phyloP scores from a whole-genome alignment of 2,888 invertebrate species.

The Dendrolimus pini region DNA sequence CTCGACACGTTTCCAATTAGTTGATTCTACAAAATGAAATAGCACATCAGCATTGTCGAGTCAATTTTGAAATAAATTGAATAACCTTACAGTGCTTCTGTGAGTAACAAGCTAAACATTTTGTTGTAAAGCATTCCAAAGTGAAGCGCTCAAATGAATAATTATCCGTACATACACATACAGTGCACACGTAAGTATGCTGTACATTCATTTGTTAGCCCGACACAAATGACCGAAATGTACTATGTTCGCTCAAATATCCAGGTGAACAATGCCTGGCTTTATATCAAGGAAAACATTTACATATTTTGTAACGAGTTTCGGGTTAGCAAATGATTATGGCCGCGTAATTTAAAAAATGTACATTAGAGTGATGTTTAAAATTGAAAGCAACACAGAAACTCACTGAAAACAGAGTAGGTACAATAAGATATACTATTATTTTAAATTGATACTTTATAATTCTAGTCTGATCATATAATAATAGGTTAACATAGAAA shows the following conservation, averaged over 20 bases:
- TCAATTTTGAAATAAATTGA: neutral
- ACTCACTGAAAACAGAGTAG: too few species aligned
- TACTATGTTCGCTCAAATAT: neutral
- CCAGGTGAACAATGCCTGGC: neutral
- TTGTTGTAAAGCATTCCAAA: neutral
- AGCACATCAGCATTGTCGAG: neutral
- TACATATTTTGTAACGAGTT: neutral
- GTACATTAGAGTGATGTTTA: too few species aligned
- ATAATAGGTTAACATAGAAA: too few species aligned
- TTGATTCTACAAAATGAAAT: neutral
- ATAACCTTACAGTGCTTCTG: neutral
- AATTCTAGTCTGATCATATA: too few species aligned
- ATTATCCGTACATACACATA: neutral
- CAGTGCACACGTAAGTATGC: neutral
- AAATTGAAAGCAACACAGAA: too few species aligned
- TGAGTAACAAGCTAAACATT: neutral
- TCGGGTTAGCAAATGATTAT: neutral
- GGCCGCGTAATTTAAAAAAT: neutral
- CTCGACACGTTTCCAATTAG: neutral
- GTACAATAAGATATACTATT: too few species aligned
- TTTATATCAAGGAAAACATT: neutral
- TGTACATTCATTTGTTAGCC: neutral
- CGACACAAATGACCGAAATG: neutral
- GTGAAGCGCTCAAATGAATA: neutral
- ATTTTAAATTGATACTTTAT: too few species aligned